These are phyloP conservation scores for Autographa pulchrina DNA, from an alignment of 2,888 invertebrate genomes.

Conservation along the genomic window DNA sequence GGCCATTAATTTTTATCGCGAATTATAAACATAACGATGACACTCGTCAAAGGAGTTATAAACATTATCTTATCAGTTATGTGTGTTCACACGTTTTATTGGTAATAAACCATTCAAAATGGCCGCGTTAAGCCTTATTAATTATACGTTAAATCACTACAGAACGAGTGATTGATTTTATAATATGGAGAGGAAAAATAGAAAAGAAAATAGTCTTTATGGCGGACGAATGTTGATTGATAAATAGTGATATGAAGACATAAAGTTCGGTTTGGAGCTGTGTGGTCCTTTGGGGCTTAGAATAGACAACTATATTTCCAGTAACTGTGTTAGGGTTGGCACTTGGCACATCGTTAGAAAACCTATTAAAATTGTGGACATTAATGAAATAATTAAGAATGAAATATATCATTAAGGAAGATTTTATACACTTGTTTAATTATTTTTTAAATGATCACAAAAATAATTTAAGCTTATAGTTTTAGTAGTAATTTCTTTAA, in stretches of 20 bases:
- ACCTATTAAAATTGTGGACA: too few relatives aligned
- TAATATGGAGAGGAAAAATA: slow-evolving; percentile 44
- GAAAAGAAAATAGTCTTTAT: slow-evolving; percentile 32
- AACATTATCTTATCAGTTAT: slow-evolving; percentile 54
- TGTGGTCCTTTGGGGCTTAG: slow-evolving; percentile 20
- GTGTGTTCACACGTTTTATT: slow-evolving; percentile 60
- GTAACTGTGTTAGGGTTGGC: not conserved
- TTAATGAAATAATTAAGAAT: too few relatives aligned
- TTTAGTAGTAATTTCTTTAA: too few relatives aligned
- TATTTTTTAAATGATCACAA: too few relatives aligned
- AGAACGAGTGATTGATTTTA: slow-evolving; percentile 50
- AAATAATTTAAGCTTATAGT: too few relatives aligned
- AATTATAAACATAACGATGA: slow-evolving; percentile 52
- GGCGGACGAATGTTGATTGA: slow-evolving; percentile 35
- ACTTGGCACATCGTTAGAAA: not conserved
- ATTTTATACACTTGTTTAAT: too few relatives aligned
- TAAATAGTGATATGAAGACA: slow-evolving; percentile 34
- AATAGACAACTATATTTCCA: slow-evolving; percentile 9
- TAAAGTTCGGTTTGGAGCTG: not conserved
- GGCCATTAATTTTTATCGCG: slow-evolving; percentile 48
- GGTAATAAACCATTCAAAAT: slow-evolving; percentile 54
- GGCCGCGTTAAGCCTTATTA: slow-evolving; percentile 50
- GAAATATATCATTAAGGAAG: too few relatives aligned
- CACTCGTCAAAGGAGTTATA: slow-evolving; percentile 51
- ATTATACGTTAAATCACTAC: slow-evolving; percentile 53